phyloP scores from a whole-genome alignment of 2,113 vertebrate genomes.

The Scomber scombrus region DNA sequence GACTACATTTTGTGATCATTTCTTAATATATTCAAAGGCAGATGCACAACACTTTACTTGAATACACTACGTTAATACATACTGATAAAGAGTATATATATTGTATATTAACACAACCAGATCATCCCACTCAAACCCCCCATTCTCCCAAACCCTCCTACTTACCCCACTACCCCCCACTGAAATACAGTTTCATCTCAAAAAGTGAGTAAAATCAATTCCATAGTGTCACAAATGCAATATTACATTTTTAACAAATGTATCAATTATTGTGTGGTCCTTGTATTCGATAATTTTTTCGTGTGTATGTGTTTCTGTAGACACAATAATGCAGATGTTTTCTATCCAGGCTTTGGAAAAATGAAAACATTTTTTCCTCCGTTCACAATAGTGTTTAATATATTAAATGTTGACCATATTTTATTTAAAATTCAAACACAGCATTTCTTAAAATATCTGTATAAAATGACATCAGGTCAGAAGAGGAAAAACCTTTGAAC shows the following conservation, averaged over 20 bases:
- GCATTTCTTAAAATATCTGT: not conserved
- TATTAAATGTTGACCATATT: not conserved
- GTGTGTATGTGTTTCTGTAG: not conserved
- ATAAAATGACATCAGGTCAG: not conserved
- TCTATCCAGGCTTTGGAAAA: too few species aligned
- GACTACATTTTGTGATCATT: not conserved
- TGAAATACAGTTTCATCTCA: not conserved
- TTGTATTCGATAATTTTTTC: not conserved
- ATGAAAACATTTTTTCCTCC: not conserved
- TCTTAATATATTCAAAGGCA: not conserved
- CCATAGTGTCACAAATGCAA: not conserved
- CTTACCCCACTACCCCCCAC: not conserved
- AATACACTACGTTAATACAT: not conserved
- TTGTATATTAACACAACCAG: not conserved
- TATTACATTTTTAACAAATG: not conserved
- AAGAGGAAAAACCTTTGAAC: not conserved
- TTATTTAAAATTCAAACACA: not conserved
- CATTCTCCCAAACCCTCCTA: conserved; percentile 22
- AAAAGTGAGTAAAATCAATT: not conserved
- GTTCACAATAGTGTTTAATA: not conserved
- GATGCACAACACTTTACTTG: not conserved
- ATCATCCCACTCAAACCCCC: not conserved
- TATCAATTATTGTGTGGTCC: not conserved
- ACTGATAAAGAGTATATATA: not conserved
- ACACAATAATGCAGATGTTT: not conserved